phyloP scores from a whole-genome alignment of 2,888 invertebrate genomes.

The Gonocerus acuteangulatus region DNA sequence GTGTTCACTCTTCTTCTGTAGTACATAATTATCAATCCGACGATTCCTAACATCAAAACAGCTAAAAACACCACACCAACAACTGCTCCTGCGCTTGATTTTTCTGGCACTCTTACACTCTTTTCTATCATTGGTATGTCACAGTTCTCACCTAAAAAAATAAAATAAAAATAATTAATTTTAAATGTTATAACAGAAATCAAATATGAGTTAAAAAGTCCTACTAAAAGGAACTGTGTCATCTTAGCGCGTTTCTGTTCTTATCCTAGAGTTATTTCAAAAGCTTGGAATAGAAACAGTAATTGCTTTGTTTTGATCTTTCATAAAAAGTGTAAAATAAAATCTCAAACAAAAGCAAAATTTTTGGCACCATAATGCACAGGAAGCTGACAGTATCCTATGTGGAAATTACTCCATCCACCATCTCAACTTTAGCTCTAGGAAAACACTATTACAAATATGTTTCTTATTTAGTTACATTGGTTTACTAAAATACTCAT shows the following conservation, averaged over 20 bases:
- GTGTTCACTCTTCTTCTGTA: constrained; percentile 71
- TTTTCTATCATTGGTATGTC: constrained; percentile 43
- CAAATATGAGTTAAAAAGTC: not conserved
- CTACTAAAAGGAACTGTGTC: no score
- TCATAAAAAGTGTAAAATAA: no score
- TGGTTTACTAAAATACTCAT: no score
- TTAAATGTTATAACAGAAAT: not conserved
- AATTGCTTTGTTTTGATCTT: no score
- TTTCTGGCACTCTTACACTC: constrained; percentile 23
- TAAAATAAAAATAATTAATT: not conserved
- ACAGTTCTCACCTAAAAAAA: constrained; percentile 56
- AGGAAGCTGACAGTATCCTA: no score
- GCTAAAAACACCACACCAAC: constrained; percentile 58
- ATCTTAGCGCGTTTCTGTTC: no score
- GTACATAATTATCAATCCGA: constrained; percentile 57
- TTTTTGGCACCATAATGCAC: no score
- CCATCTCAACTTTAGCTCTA: no score
- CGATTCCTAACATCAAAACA: constrained; percentile 41
- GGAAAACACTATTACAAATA: no score
- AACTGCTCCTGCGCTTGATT: constrained; percentile 12
- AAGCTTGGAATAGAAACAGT: not conserved
- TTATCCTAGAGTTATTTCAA: not conserved
- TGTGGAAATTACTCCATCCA: no score
- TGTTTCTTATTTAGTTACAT: no score
- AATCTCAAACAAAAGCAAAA: no score